Evolutionary conservation across 2,797 vertebrate species (phyloP), one percentile per base, ranked within the genome.

Genomic region (Pseudomugil tenellus): DNA sequence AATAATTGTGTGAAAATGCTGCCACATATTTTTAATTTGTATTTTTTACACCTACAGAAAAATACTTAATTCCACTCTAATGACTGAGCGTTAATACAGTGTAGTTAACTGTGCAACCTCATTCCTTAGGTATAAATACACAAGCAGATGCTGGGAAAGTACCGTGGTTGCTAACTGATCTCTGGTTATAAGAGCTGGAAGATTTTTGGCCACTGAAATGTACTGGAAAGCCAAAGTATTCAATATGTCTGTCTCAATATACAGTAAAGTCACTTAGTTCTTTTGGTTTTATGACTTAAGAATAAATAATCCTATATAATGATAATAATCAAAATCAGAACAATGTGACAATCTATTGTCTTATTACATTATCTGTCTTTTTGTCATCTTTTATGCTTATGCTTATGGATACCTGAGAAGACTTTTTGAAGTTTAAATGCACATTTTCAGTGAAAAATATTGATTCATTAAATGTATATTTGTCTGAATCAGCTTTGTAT

Each of bases 121-220:
- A 67, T 77, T 87, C 67, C 60, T 63, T 72, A 69, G 81, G 76
- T 93, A 92, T 87, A 93, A 94, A 93, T 92, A 93, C 69, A 81
- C 74, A 26, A 89, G 66, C 91, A 92, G 84, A 88, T 90, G 89
- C 81, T 80, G 89, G 91, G 91, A 94, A 94, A 92, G 91, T 77
- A 90, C 92, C 93, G 67, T 34, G 60, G 90, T 70, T 76, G 62
- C 77, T 86, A 89, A 87, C 70, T 90, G 91, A 87, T 92, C 90
- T 88, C 77, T 84, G 76, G 77, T 93, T 87, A 90, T 93, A 76
- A 85, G 88, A 82, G 63, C 61, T 91, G 77, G 87, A 89, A 91
- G 90, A 89, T 81, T 56, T 78, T 68, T 84, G 80, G 83, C 51
- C 11, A 65, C 68, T 82, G 81, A 76, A 79, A 70, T 71, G 58